phyloP scores from a whole-genome alignment of 1,140 invertebrate species.

The Lucilia cuprina region DNA sequence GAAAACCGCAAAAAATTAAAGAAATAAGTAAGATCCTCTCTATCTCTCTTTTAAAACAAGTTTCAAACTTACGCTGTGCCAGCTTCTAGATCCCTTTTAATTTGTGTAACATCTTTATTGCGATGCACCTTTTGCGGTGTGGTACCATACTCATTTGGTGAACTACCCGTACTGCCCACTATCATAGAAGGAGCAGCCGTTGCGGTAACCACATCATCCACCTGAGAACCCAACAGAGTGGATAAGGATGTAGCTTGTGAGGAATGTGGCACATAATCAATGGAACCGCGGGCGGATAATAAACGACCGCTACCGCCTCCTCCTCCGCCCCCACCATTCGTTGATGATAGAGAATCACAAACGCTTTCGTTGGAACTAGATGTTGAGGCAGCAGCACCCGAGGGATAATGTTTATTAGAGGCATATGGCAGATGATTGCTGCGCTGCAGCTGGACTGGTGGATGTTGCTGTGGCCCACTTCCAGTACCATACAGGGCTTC shows the following conservation, averaged over 20 bases:
- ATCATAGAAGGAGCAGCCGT: slow-evolving; percentile 53
- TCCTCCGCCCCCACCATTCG: slow-evolving; percentile 53
- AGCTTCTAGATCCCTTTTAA: slow-evolving; percentile 55
- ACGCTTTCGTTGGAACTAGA: slow-evolving; percentile 80
- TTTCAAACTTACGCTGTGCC: slow-evolving; percentile 57
- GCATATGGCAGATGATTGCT: slow-evolving; percentile 50
- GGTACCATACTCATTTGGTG: slow-evolving; percentile 48
- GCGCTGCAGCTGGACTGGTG: slow-evolving; percentile 49
- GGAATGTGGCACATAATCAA: slow-evolving; percentile 50
- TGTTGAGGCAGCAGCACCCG: slow-evolving; percentile 61
- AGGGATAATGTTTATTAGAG: slow-evolving; percentile 54
- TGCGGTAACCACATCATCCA: slow-evolving; percentile 56
- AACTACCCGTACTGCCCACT: slow-evolving; percentile 44
- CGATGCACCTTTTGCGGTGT: slow-evolving; percentile 60
- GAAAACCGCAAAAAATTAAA: slow-evolving; percentile 10
- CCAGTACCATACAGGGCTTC: slow-evolving; percentile 45
- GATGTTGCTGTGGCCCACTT: slow-evolving; percentile 52
- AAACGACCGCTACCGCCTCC: slow-evolving; percentile 43
- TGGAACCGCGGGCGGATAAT: slow-evolving; percentile 40
- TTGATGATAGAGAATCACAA: slow-evolving; percentile 68
- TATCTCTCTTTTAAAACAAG: slow-evolving; percentile 8
- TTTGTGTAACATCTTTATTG: slow-evolving; percentile 59
- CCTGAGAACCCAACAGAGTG: slow-evolving; percentile 52
- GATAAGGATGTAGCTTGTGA: slow-evolving; percentile 52
- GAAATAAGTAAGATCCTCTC: too few species aligned